phyloP scores from a whole-genome alignment of 2,797 vertebrate genomes.

The Acestrorhynchus altus region DNA sequence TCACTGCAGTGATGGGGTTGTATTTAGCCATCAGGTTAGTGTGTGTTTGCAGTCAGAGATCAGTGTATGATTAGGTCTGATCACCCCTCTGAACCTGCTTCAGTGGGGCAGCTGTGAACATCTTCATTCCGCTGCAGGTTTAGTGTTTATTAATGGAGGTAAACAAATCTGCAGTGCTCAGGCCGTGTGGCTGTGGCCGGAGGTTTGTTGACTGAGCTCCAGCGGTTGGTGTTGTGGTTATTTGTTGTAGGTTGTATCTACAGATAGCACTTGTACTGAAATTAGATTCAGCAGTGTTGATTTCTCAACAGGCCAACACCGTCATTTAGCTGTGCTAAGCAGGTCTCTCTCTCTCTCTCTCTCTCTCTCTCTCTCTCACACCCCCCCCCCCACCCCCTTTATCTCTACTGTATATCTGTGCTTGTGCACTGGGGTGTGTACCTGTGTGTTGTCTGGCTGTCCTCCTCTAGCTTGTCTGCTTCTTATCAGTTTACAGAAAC shows the following conservation, averaged over 20 bases:
- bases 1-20: conserved; percentile 30
- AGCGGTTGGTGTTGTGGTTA: conserved; percentile 17
- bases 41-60: conserved; percentile 9
- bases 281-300: conserved; percentile 33
- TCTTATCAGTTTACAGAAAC: conserved; percentile 30
- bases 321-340: conserved; percentile 25
- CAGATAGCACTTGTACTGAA: conserved; percentile 23
- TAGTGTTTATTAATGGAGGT: not conserved
- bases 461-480: not conserved
- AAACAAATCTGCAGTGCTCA: not conserved
- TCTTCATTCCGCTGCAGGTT: not conserved
- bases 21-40: not conserved
- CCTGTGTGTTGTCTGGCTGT: conserved; percentile 44
- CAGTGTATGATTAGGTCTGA: not conserved
- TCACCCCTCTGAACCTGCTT: not conserved
- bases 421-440: conserved; percentile 38
- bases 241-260: conserved; percentile 5
- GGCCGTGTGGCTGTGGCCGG: not conserved
- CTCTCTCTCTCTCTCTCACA: not conserved
- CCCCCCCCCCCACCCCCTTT: not conserved
- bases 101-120: not conserved
- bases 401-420: conserved; percentile 24
- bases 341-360: conserved; percentile 6
- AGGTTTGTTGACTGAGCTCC: conserved; percentile 2
- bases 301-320: not conserved